Percentiles rank a stretch among this genome's conserved stretches.
phyloP scores from a whole-genome alignment of 2,888 invertebrate genomes.

The Marasmarcha lunaedactyla region DNA sequence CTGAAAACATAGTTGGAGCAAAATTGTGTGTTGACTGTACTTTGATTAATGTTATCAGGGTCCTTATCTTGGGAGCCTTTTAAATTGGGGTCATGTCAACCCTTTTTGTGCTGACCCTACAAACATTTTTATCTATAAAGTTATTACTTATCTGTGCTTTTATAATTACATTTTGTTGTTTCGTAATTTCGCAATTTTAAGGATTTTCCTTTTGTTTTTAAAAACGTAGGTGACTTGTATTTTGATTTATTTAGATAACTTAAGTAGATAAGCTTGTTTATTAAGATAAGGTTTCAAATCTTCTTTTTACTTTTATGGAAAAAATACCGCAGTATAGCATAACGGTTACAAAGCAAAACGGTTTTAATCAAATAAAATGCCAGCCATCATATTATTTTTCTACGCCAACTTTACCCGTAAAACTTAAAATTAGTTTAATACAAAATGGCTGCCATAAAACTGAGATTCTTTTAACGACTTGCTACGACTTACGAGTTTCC shows the following conservation, averaged over 20 bases:
- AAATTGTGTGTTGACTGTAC: conserved; percentile 19
- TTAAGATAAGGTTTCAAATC: too few species aligned
- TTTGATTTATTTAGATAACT: too few species aligned
- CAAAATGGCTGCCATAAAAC: too few species aligned
- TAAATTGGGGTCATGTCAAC: conserved; percentile 41
- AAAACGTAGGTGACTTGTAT: neutral
- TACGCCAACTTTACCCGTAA: neutral
- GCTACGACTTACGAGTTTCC: conserved; percentile 13
- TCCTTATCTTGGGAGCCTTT: conserved; percentile 45
- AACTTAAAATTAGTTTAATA: neutral
- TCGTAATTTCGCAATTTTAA: conserved; percentile 3
- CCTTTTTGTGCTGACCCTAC: conserved; percentile 17
- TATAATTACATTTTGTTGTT: conserved; percentile 7
- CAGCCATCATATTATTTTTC: too few species aligned
- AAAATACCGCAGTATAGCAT: too few species aligned
- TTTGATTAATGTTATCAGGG: conserved; percentile 65
- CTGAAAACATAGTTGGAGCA: too few species aligned
- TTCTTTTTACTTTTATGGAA: too few species aligned
- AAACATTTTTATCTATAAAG: conserved; percentile 12
- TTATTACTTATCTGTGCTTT: conserved; percentile 8
- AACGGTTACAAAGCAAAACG: too few species aligned
- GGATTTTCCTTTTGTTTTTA: conserved; percentile 1
- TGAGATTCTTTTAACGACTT: too few species aligned
- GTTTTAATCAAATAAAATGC: too few species aligned
- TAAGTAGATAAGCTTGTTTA: too few species aligned